Percentiles rank a stretch among this genome's conserved stretches.
Evolutionary conservation across 2,113 vertebrate genomes (phyloP).

Genomic region (Crocuta crocuta): DNA sequence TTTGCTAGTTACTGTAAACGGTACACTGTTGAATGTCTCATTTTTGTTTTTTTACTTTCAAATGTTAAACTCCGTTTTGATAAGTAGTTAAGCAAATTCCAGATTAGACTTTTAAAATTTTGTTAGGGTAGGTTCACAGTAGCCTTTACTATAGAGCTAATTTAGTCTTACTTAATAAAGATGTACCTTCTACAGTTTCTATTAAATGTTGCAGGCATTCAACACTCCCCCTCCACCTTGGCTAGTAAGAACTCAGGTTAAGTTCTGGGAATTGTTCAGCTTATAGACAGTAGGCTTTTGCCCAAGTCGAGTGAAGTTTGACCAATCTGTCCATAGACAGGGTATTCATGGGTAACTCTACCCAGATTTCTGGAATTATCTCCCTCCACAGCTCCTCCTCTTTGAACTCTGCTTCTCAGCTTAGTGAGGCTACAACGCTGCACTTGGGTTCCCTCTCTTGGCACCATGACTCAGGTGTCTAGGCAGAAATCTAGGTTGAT

Average conservation of each 20-base stretch:
- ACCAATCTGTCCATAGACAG: neutral
- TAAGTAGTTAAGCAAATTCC: neutral
- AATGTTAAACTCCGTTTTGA: neutral
- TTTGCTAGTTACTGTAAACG: neutral
- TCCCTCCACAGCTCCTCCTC: neutral
- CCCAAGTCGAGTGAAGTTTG: neutral
- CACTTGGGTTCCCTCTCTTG: neutral
- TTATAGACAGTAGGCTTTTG: neutral
- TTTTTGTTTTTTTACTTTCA: slow-evolving; percentile 5
- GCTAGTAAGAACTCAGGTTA: neutral
- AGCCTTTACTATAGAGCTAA: neutral
- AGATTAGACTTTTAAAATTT: neutral
- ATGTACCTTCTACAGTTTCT: neutral
- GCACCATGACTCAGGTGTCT: neutral
- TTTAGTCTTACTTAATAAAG: neutral
- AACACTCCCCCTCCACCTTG: neutral
- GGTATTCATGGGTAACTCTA: neutral
- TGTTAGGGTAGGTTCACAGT: neutral
- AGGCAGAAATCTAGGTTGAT: neutral
- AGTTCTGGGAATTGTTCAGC: neutral
- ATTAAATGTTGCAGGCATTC: neutral
- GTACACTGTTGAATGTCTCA: neutral
- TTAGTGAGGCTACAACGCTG: neutral
- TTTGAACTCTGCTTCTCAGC: neutral
- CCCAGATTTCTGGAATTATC: neutral